phyloP scores from a whole-genome alignment of 2,888 invertebrate species.

The Drosophila lacicola region DNA sequence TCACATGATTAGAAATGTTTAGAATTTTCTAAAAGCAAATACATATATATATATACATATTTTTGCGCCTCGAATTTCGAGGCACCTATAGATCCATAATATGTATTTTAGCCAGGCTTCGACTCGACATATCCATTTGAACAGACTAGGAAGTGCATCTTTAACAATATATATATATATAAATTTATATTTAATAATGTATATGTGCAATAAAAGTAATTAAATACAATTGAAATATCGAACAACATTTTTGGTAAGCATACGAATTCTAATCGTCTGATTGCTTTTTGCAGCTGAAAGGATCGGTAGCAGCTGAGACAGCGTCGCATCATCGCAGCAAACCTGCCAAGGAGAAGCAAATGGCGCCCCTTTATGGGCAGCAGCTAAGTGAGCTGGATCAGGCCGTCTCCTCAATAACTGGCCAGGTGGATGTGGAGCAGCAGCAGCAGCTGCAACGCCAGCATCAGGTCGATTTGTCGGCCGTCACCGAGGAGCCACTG shows the following conservation, averaged over 20 bases:
- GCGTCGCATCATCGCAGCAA: constrained; percentile 63
- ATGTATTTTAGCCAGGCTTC: constrained; percentile 1
- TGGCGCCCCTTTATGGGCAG: constrained; percentile 53
- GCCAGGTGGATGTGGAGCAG: constrained; percentile 37
- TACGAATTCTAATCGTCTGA: neutral
- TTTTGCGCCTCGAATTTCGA: too few relatives aligned
- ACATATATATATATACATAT: too few relatives aligned
- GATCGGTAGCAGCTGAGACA: constrained; percentile 22
- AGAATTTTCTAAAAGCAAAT: neutral
- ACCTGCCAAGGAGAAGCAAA: constrained; percentile 58
- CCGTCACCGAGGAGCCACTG: constrained; percentile 57
- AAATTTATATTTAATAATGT: neutral
- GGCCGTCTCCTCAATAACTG: constrained; percentile 81
- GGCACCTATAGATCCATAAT: too few relatives aligned
- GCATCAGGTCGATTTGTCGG: constrained; percentile 51
- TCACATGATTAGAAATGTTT: neutral
- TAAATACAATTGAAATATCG: neutral
- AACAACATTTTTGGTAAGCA: neutral
- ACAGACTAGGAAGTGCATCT: neutral
- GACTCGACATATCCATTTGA: neutral
- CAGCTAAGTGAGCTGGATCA: constrained; percentile 74
- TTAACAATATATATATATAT: constrained; percentile 1
- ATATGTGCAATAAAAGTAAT: neutral
- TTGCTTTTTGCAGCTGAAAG: constrained; percentile 49
- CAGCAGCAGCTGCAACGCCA: constrained; percentile 42